A percentile compares a stretch with the other conserved stretches of the same genome.
Evolutionary conservation across 2,888 invertebrate species (phyloP).

Genomic region (Caenorhabditis auriculariae): DNA sequence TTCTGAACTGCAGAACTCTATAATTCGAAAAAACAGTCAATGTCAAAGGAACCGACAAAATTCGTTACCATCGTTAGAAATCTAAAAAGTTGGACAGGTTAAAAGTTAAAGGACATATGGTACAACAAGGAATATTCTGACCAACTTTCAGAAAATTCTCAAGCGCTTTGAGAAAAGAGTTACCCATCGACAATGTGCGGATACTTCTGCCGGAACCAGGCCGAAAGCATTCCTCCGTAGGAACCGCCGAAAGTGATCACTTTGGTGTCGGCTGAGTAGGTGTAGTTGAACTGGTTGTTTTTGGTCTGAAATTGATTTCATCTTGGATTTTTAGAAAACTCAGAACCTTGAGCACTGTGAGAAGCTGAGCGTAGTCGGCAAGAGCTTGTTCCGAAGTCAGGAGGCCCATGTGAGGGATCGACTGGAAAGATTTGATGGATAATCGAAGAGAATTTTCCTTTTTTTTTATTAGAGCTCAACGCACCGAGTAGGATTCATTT

Average conservation of each 20-base stretch:
- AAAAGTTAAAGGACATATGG: background rate
- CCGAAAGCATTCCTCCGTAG: constrained; percentile 93
- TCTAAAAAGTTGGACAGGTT: too few relatives aligned
- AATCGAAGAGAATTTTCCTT: background rate
- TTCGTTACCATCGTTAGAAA: too few relatives aligned
- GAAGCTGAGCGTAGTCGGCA: constrained; percentile 84
- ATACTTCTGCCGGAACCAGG: constrained; percentile 93
- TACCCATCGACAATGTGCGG: constrained; percentile 81
- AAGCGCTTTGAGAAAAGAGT: background rate
- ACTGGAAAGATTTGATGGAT: background rate
- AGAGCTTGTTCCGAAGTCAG: constrained; percentile 86
- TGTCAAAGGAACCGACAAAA: too few relatives aligned
- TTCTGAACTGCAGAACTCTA: too few relatives aligned
- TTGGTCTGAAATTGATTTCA: constrained; percentile 2
- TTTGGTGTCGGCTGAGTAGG: constrained; percentile 67
- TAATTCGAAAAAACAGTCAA: too few relatives aligned
- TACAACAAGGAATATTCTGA: too few relatives aligned
- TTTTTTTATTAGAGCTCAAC: background rate
- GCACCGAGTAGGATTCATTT: constrained; percentile 64
- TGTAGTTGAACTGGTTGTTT: constrained; percentile 11
- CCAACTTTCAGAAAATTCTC: too few relatives aligned
- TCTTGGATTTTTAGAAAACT: constrained; percentile 20
- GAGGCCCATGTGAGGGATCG: constrained; percentile 68
- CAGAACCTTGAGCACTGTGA: constrained; percentile 72
- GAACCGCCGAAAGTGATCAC: constrained; percentile 85